phyloP scores from a whole-genome alignment of 2,113 vertebrate genomes.

The Oxyura jamaicensis region DNA sequence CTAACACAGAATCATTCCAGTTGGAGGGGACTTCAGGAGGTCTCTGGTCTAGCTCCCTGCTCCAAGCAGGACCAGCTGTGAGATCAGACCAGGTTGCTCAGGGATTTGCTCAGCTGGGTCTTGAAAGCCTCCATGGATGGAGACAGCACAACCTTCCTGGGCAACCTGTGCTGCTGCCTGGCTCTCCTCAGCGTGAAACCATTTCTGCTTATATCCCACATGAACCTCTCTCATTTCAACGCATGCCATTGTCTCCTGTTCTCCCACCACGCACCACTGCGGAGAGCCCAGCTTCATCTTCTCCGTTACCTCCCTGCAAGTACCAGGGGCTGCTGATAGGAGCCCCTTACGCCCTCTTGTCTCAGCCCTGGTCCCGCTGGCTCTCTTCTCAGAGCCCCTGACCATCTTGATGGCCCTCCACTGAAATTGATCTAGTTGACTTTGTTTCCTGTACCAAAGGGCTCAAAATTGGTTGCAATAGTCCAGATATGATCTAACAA shows the following conservation, averaged over 20 bases:
- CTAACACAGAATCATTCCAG: neutral
- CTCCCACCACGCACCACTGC: rapidly evolving
- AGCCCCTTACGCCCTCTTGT: neutral
- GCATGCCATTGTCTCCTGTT: rapidly evolving
- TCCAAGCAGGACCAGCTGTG: neutral
- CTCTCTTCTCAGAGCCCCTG: neutral
- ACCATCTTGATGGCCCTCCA: neutral
- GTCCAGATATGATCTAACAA: too few species aligned
- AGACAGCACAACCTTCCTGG: neutral
- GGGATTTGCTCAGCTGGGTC: neutral
- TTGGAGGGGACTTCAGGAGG: too few species aligned
- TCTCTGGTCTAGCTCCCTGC: neutral
- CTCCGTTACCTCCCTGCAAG: neutral
- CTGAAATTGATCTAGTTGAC: neutral
- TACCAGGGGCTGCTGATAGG: neutral
- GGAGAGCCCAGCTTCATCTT: neutral
- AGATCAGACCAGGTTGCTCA: neutral
- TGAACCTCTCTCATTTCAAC: neutral
- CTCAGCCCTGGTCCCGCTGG: neutral
- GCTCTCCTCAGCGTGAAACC: neutral
- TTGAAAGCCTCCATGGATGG: neutral
- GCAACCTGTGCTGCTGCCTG: neutral
- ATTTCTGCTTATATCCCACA: neutral
- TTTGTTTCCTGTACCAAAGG: neutral
- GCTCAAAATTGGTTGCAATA: too few species aligned